These are phyloP conservation scores for Gambusia holbrooki DNA, from an alignment of 2,113 vertebrate genomes.

Conservation along the genomic window DNA sequence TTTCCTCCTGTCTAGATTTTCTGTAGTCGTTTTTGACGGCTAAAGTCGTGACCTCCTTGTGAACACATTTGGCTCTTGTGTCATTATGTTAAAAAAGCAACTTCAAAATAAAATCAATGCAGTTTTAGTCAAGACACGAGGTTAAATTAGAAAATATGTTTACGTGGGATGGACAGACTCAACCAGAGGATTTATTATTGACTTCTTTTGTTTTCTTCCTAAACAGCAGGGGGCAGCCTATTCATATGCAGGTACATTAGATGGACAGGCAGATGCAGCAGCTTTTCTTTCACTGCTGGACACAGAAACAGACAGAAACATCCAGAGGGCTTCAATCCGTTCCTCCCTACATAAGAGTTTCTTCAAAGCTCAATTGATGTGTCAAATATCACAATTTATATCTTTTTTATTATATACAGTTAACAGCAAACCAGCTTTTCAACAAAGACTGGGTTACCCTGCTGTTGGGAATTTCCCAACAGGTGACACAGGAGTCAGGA, in stretches of 20 bases:
- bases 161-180: too few relatives aligned
- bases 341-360: not conserved
- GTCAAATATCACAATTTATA: not conserved
- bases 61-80: too few relatives aligned
- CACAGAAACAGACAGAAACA: not conserved
- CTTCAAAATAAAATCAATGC: too few relatives aligned
- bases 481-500: constrained; percentile 7
- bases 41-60: too few relatives aligned
- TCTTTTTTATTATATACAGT: not conserved
- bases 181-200: not conserved
- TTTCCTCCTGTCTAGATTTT: too few relatives aligned
- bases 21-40: too few relatives aligned
- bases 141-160: too few relatives aligned
- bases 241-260: not conserved
- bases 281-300: not conserved
- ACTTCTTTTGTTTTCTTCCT: not conserved
- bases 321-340: not conserved
- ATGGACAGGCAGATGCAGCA: not conserved
- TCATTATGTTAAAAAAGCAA: too few relatives aligned
- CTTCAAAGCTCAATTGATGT: not conserved
- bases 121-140: too few relatives aligned
- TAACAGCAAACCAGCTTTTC: not conserved
- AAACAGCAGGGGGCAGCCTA: not conserved
- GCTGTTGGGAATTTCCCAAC: not conserved
- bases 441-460: not conserved